Evolutionary conservation across 2,888 invertebrate genomes (phyloP), one percentile per base, ranked within the genome.

Genomic region (Mesorhabditis spiculigera): DNA sequence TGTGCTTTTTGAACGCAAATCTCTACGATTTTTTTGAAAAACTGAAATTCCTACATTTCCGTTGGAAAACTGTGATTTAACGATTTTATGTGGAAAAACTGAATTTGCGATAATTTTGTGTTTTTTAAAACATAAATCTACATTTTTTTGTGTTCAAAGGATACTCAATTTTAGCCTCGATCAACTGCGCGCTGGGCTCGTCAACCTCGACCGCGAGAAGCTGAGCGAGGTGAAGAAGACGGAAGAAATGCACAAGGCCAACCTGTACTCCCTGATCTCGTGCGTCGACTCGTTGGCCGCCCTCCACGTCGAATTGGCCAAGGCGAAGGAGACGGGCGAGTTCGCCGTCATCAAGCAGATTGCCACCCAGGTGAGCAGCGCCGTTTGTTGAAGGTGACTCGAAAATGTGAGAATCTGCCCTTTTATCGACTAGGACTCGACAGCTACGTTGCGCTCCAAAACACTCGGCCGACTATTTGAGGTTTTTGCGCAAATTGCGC

Each of bases 221-320:
- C 71, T 70, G 45, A 78, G 78, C 50, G 84, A 84, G 61, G 80
- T 75, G 45, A 79, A 81, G 72, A 71, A 76, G 45, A 78, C 74
- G 43, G 83, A 83, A 69, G 80, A 85, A 68, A 74, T 82, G 74
- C 84, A 85, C 71, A 83, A 82, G 70, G 89, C 90, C 28, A 89
- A 89, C 71, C 86, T 89, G 5, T 86, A 87, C 10, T 86, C 89
- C 6, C 87, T 88, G 71, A 84, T 89, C 66, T 88, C 88, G 70
- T 89, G 89, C 78, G 86, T 89, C 66, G 88, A 89, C 73, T 88
- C 89, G 45, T 82, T 89, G 43, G 86, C 86, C 65, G 83, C 71
- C 43, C 73, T 86, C 5, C 80, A 86, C 66, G 69, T 73, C 58
- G 77, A 75, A 41, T 67, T 78, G 10, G 81, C 75, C 62, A 67